Base-by-base conservation (phyloP, 1,140 invertebrate species). In the Aethina tumida region DNA sequence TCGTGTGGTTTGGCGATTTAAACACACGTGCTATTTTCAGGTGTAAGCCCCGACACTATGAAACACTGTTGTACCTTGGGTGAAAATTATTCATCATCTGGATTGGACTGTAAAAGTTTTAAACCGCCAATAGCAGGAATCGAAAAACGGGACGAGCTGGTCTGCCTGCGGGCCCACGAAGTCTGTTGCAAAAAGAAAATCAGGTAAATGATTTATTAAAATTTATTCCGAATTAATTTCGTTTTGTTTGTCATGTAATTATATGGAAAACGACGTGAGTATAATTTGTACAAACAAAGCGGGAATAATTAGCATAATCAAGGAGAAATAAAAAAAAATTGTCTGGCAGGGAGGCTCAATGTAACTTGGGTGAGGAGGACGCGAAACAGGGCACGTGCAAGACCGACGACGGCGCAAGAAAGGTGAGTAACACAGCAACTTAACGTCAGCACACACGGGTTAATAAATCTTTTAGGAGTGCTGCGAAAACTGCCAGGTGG, bases 11-110 rank as follows among this genome's bases (percentile, higher is more conserved):
- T n/a, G n/a, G n/a, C n/a, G n/a, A n/a, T n/a, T n/a, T n/a, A n/a
- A n/a, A n/a, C n/a, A n/a, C n/a, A n/a, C n/a, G n/a, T n/a, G n/a
- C n/a, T n/a, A n/a, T n/a, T 47, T 49, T 31, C 18, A 55, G 55
- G 42, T 7, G 35, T 52, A 16, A 45, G 47, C 18, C 2, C 49
- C 14, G 39, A 45, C 33, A 55, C 49, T 6, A 29, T 57, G 26
- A 48, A 47, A 19, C 45, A 49, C 16, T 61, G 59, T 33, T 61
- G 59, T 36, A 44, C 36, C 20, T 30, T 59, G 22, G 59, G 59
- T 7, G 49, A 46, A 5, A 56, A 57, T 27, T 50, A 52, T 49
- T 48, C 50, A 5, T 41, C 48, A 14, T 45, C 34, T 10, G 53
- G 49, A 12, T 30, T 47, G 8, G 14, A 41, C 30, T 61, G 59